Base-by-base conservation (phyloP, 2,113 vertebrate genomes). In the Paraplagusia blochii region DNA sequence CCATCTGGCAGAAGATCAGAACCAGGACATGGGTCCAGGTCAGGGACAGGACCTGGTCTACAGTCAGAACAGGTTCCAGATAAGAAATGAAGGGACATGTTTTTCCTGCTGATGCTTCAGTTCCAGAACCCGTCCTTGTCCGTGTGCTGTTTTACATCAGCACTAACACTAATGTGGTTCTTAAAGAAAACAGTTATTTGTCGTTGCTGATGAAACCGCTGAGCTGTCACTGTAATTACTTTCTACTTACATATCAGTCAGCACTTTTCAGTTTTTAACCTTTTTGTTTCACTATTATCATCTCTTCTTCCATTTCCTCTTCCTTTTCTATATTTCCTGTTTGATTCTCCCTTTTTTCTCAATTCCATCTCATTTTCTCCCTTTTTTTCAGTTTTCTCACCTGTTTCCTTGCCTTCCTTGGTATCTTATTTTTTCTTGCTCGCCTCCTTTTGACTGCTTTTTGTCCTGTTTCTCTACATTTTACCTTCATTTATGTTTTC, bases 171-270 rank as follows among this genome's bases (percentile, higher is more conserved):
- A 6, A 17, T 69, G 52, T 47, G 59, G 59, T 72, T 38, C 70
- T 72, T 64, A 54, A 4, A 16, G 70, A 51, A 75, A 68, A 77
- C 65, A 50, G 62, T 2, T 53, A 42, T 74, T 72, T 72, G 69
- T 53, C 33, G 18, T 39, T 8, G 29, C 22, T 48, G 0, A 9
- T 3, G 36, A 53, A 10, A 57, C 17, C 22, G 42, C 73, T 69
- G 57, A 63, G 46, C 62, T 46, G 70, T 64, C 68, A 57, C 76
- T 82, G 74, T 74, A 55, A 74, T 80, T 19, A 63, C 14, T 12
- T 36, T 12, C 7, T 9, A 35, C 58, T 58, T 66, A n/a, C 50
- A 81, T 73, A 0, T 74, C 80, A 72, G 49, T 79, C 53, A 77
- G 74, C 74, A 69, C 33, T 57, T 39, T 70, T 67, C 17, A 15